Percentiles rank a stretch among this genome's conserved stretches.
These are phyloP conservation scores for Phenganax stokvisi DNA, from an alignment of 92 coral and sea anemone species.

Conservation along the genomic window DNA sequence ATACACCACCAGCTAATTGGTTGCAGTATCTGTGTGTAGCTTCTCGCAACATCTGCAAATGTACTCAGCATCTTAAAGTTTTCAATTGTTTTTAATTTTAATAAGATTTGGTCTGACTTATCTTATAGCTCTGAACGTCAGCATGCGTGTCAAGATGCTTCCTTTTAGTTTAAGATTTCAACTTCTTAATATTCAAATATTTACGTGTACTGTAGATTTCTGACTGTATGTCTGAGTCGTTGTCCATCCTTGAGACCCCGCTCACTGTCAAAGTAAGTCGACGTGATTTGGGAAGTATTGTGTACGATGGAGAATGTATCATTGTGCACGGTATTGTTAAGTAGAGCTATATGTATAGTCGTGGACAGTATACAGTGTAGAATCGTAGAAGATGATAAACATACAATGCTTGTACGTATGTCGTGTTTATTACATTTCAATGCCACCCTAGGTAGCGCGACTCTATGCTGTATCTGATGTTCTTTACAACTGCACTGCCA, in stretches of 20 bases:
- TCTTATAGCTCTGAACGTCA: neutral
- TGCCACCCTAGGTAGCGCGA: slow-evolving; percentile 58
- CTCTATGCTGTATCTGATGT: slow-evolving; percentile 86
- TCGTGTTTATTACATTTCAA: neutral
- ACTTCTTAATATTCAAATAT: neutral
- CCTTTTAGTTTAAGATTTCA: too few species aligned
- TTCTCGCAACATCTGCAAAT: too few species aligned
- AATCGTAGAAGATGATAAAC: neutral
- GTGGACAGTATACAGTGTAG: too few species aligned
- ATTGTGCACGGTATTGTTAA: neutral
- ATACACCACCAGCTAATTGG: neutral
- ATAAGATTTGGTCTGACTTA: neutral
- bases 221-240: slow-evolving; percentile 86
- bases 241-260: slow-evolving; percentile 91
- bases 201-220: slow-evolving; percentile 51
- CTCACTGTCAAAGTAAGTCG: slow-evolving; percentile 67
- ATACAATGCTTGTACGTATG: neutral
- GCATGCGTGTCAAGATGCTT: too few species aligned
- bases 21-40: too few species aligned
- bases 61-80: neutral
- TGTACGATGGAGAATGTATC: neutral
- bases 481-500: slow-evolving; percentile 86
- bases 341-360: neutral
- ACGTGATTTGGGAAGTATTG: neutral
- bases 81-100: neutral